Percentiles rank a stretch among this genome's conserved stretches.
phyloP scores from a whole-genome alignment of 2,113 vertebrate genomes.

The Lynx canadensis region DNA sequence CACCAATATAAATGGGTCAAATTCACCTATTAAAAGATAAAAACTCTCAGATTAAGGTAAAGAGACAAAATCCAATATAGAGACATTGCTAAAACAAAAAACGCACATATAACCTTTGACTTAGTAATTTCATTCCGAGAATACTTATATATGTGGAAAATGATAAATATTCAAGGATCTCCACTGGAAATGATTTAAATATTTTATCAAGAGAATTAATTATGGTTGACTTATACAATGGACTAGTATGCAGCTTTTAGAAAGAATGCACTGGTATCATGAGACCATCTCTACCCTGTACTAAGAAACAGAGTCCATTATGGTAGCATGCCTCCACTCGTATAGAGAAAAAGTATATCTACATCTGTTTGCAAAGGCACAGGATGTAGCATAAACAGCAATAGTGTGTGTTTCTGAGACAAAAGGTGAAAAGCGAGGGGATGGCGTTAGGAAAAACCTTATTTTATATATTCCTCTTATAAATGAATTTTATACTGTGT shows the following conservation, averaged over 20 bases:
- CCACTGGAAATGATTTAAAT: neutral
- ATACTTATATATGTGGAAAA: neutral
- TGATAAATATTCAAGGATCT: neutral
- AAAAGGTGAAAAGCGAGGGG: neutral
- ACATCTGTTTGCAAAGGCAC: neutral
- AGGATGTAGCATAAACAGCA: neutral
- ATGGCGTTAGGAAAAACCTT: neutral
- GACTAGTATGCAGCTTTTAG: neutral
- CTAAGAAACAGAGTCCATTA: neutral
- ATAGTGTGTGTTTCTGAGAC: neutral
- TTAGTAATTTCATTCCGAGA: neutral
- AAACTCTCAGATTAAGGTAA: slow-evolving; percentile 1
- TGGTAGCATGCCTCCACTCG: neutral
- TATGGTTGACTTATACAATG: neutral
- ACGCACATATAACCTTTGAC: neutral
- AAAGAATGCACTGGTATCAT: neutral
- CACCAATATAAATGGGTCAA: neutral
- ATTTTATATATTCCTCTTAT: neutral
- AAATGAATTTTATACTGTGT: slow-evolving; percentile 2
- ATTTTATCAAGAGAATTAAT: neutral
- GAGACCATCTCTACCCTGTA: neutral
- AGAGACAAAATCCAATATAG: neutral
- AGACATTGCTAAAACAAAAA: neutral
- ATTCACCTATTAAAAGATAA: slow-evolving; percentile 16
- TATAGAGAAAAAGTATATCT: neutral